These are phyloP conservation scores for Cichlasoma orientale DNA, from an alignment of 2,797 vertebrate species.

Conservation along the genomic window DNA sequence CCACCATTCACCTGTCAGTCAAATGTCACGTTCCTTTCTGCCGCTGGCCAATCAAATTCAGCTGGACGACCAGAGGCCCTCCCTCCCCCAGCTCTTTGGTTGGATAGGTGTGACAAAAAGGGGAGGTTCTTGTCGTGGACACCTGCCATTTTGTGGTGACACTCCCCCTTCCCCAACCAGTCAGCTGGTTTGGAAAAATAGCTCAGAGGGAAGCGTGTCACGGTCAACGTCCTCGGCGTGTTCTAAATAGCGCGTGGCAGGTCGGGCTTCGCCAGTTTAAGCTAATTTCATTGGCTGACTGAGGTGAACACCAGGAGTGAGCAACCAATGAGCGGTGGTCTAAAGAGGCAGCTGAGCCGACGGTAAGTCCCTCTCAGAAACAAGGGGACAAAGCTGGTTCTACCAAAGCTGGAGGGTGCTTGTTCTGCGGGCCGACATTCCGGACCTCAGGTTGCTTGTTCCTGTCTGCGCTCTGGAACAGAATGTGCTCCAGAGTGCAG, in stretches of 20 bases:
- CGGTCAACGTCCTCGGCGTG: not conserved
- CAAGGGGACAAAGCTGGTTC: constrained; percentile 25
- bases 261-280: not conserved
- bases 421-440: constrained; percentile 15
- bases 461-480: not conserved
- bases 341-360: constrained; percentile 31
- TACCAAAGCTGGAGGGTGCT: constrained; percentile 10
- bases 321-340: constrained; percentile 51
- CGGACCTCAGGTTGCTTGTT: not conserved
- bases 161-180: not conserved
- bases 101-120: constrained; percentile 37
- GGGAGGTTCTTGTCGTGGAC: constrained; percentile 34
- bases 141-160: constrained; percentile 30
- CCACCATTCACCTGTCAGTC: constrained; percentile 53
- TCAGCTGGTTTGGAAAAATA: not conserved
- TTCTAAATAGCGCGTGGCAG: not conserved
- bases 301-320: constrained; percentile 55
- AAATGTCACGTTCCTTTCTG: constrained; percentile 15
- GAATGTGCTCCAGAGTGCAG: not conserved
- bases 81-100: constrained; percentile 54
- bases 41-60: constrained; percentile 20
- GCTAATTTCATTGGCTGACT: constrained; percentile 40
- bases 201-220: constrained; percentile 4
- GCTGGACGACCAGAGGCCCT: constrained; percentile 24
- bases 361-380: constrained; percentile 27